phyloP scores from a whole-genome alignment of 2,888 invertebrate species.

The Ligdia adustata region DNA sequence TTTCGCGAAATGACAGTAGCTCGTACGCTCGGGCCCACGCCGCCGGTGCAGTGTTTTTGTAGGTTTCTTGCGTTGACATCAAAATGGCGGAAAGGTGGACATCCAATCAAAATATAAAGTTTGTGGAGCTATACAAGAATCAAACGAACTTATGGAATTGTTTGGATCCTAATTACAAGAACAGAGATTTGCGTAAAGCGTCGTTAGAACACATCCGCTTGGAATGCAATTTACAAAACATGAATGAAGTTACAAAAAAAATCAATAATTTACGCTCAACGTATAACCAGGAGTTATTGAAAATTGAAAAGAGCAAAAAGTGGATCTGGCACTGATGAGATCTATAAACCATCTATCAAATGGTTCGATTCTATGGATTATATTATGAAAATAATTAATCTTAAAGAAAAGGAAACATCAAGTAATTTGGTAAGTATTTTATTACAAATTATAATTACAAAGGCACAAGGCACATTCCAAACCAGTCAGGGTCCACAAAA shows the following conservation, averaged over 20 bases:
- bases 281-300: conserved; percentile 11
- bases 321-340: conserved; percentile 10
- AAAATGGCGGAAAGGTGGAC: conserved; percentile 29
- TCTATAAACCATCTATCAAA: conserved; percentile 21
- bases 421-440: conserved; percentile 7
- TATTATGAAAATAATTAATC: conserved; percentile 16
- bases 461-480: conserved; percentile 16
- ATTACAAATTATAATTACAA: conserved; percentile 8
- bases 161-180: conserved; percentile 26
- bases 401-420: conserved; percentile 4
- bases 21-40: conserved; percentile 24
- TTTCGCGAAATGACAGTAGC: conserved; percentile 15
- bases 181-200: conserved; percentile 30
- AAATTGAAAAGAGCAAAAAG: conserved; percentile 16
- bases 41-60: conserved; percentile 20
- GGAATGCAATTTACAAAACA: conserved; percentile 10
- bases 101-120: conserved; percentile 21
- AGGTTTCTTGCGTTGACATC: conserved; percentile 22
- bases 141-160: conserved; percentile 27
- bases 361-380: conserved; percentile 23
- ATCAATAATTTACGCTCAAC: conserved; percentile 13
- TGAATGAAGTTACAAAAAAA: conserved; percentile 11
- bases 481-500: conserved; percentile 12
- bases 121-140: conserved; percentile 18
- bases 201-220: conserved; percentile 20